These are phyloP conservation scores for Campopleginae sp. DNA, from an alignment of 2,888 invertebrate genomes.

Conservation along the genomic window DNA sequence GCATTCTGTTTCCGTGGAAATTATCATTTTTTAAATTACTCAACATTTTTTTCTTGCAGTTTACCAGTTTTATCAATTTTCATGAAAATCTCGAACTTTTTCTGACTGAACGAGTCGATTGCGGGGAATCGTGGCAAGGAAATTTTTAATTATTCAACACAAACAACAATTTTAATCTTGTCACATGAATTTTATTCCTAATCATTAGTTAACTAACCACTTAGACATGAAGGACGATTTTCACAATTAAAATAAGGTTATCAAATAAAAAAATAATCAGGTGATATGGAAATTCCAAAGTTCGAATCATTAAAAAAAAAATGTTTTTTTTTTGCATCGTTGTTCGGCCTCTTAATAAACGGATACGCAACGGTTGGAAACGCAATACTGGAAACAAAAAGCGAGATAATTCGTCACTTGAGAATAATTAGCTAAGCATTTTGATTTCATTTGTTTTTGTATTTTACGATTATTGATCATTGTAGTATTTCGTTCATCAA, in stretches of 20 bases:
- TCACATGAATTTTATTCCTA: neutral
- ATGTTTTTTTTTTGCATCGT: neutral
- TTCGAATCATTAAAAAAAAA: neutral
- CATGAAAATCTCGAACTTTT: neutral
- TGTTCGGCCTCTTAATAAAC: neutral
- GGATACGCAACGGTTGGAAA: constrained; percentile 12
- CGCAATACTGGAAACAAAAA: constrained; percentile 18
- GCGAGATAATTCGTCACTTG: neutral
- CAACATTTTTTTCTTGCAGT: neutral
- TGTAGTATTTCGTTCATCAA: neutral
- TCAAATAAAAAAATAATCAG: neutral
- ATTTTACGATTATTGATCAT: neutral
- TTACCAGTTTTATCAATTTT: neutral
- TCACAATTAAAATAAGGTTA: neutral
- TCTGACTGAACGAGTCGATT: neutral
- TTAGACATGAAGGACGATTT: neutral
- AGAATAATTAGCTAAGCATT: neutral
- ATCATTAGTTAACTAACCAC: neutral
- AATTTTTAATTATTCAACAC: neutral
- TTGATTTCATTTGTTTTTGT: neutral
- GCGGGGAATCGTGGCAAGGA: neutral
- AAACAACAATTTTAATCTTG: neutral
- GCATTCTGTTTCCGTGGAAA: neutral
- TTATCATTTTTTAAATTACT: neutral
- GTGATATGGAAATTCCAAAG: neutral